A percentile compares a stretch with the other conserved stretches of the same genome.
phyloP scores from a whole-genome alignment of 2,888 invertebrate genomes.

The Onthophagus sagittarius region DNA sequence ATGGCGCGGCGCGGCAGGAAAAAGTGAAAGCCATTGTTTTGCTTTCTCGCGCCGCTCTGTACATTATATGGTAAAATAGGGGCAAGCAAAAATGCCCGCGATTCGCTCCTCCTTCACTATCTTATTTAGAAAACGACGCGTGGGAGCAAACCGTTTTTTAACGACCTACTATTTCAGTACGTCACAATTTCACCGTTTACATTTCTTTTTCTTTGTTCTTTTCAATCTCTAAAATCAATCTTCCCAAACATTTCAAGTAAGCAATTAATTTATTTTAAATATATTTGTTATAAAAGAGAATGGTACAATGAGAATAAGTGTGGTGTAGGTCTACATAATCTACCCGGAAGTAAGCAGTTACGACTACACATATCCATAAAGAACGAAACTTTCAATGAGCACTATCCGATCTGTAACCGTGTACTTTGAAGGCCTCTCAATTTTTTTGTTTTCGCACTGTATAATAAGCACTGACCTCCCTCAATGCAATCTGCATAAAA shows the following conservation, averaged over 20 bases:
- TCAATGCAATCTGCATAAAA: neutral
- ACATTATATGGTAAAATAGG: constrained; percentile 21
- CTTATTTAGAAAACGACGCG: constrained; percentile 22
- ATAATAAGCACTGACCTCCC: constrained; percentile 9
- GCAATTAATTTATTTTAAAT: too few species aligned
- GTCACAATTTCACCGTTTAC: neutral
- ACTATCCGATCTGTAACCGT: neutral
- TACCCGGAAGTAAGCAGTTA: neutral
- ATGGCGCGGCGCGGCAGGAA: constrained; percentile 22
- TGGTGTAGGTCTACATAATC: neutral
- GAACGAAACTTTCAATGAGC: neutral
- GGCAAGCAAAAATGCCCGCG: constrained; percentile 18
- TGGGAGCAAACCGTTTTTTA: constrained; percentile 20
- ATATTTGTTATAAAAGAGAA: neutral
- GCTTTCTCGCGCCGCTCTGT: constrained; percentile 24
- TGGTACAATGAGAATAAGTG: neutral
- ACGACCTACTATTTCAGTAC: constrained; percentile 20
- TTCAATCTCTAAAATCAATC: neutral
- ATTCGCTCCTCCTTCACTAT: constrained; percentile 23
- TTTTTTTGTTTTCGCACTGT: neutral
- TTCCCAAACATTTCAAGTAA: neutral
- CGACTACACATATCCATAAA: neutral
- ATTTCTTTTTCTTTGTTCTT: neutral
- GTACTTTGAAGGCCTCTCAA: constrained; percentile 1
- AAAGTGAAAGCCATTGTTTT: constrained; percentile 35